Base-by-base conservation (phyloP, 1,140 invertebrate species). In the Papilio aristodemus region DNA sequence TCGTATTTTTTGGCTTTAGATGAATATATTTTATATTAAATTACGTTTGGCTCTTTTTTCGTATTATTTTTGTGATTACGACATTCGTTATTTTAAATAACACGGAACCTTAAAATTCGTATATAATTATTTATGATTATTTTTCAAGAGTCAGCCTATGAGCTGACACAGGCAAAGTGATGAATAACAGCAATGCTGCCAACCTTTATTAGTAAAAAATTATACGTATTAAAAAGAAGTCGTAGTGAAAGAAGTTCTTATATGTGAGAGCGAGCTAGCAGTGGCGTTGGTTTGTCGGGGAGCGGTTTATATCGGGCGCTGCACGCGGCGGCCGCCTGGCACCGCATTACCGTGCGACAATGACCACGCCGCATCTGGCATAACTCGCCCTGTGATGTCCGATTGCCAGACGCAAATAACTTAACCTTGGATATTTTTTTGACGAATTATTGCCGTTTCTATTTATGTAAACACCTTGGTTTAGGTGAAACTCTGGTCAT, bases 281-380 rank as follows among this genome's bases (percentile, higher is more conserved):
- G 11, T 54, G 46, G 19, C 46, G 46, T 19, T 54, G 19, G 19
- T 54, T 11, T 17, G 57, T 36, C 57, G 25, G 32, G 22, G 37
- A 19, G 17, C 73, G 41, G 72, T 79, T 81, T 84, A 84, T 85
- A 85, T 85, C 80, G 74, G 74, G 64, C 70, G 54, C 71, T 74
- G 74, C 81, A 85, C 80, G 84, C 75, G 68, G 58, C 39, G 71
- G 71, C 72, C 62, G 76, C 66, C 74, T 85, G 83, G 69, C 64
- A 22, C n/a, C 67, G 36, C 38, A 43, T 25, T 19, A 14, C 10
- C 62, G 39, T 9, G 62, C 62, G 62, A 64, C 62, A 64, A 64
- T 64, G 62, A 64, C 62, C 62, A 64, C 38, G 62, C 38, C 17
- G 38, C 62, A 43, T 64, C 62, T 64, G 62, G 62, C 62, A 64